Percentiles rank a stretch among this genome's conserved stretches.
Evolutionary conservation across 2,797 vertebrate species (phyloP).

Genomic region (Betta splendens): DNA sequence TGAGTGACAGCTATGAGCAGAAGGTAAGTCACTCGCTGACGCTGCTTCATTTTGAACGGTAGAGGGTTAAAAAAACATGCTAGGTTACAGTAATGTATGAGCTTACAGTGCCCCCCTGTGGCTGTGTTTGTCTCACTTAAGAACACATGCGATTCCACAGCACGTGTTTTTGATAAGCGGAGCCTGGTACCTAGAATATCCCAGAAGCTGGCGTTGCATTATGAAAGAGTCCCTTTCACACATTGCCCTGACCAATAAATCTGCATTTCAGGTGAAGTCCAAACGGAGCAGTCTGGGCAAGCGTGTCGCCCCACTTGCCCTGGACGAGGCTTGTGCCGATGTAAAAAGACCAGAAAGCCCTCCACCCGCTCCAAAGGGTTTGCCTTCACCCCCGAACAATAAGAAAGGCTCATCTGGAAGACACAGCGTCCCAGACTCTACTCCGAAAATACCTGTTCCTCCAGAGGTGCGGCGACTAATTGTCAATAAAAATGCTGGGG

Average conservation of each 20-base stretch:
- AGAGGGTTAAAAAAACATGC: background rate
- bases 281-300: slow-evolving; percentile 82
- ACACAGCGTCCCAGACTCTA: slow-evolving; percentile 76
- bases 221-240: slow-evolving; percentile 32
- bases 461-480: slow-evolving; percentile 95
- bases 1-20: slow-evolving; percentile 81
- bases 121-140: slow-evolving; percentile 38
- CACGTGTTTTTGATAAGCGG: slow-evolving; percentile 11
- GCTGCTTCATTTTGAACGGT: slow-evolving; percentile 19
- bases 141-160: slow-evolving; percentile 31
- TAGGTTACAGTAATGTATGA: slow-evolving; percentile 41
- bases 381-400: slow-evolving; percentile 60
- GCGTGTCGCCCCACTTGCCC: slow-evolving; percentile 62
- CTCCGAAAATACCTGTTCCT: slow-evolving; percentile 82
- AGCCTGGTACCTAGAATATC: slow-evolving; percentile 14
- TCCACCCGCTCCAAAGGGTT: slow-evolving; percentile 72
- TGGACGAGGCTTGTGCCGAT: slow-evolving; percentile 67
- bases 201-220: slow-evolving; percentile 23
- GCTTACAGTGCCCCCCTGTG: slow-evolving; percentile 81
- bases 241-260: slow-evolving; percentile 33
- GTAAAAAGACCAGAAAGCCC: slow-evolving; percentile 78
- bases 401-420: slow-evolving; percentile 79
- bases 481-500: slow-evolving; percentile 97
- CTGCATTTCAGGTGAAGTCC: slow-evolving; percentile 81
- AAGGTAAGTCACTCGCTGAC: slow-evolving; percentile 76